phyloP scores from a whole-genome alignment of 2,888 invertebrate species.

The Brassicogethes aeneus region DNA sequence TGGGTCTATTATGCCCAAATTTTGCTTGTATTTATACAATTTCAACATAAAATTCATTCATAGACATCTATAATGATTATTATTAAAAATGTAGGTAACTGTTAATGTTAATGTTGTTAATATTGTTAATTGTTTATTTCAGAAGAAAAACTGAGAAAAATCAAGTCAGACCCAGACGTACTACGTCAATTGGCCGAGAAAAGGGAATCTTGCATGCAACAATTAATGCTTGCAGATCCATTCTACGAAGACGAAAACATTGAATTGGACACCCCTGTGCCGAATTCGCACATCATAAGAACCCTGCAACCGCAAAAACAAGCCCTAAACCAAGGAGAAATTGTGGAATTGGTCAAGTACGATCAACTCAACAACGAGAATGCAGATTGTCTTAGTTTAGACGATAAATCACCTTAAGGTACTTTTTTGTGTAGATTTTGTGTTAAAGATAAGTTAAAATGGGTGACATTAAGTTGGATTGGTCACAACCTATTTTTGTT shows the following conservation, averaged over 20 bases:
- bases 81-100: no score
- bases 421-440: no score
- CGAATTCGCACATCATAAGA: conserved; percentile 37
- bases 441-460: no score
- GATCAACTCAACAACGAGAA: conserved; percentile 41
- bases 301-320: conserved; percentile 44
- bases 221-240: conserved; percentile 31
- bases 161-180: conserved; percentile 43
- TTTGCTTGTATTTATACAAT: no score
- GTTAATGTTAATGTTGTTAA: no score
- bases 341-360: conserved; percentile 45
- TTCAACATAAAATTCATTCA: no score
- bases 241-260: conserved; percentile 14
- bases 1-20: no score
- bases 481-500: conserved; percentile 32
- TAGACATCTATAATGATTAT: no score
- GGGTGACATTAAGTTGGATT: background rate
- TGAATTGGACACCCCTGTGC: conserved; percentile 39
- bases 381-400: no score
- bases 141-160: conserved; percentile 43
- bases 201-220: conserved; percentile 44
- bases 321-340: conserved; percentile 45
- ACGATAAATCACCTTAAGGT: no score
- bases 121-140: no score
- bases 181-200: conserved; percentile 44